Evolutionary conservation across 2,113 vertebrate genomes (phyloP).

Genomic region (Bagarius yarrelli): DNA sequence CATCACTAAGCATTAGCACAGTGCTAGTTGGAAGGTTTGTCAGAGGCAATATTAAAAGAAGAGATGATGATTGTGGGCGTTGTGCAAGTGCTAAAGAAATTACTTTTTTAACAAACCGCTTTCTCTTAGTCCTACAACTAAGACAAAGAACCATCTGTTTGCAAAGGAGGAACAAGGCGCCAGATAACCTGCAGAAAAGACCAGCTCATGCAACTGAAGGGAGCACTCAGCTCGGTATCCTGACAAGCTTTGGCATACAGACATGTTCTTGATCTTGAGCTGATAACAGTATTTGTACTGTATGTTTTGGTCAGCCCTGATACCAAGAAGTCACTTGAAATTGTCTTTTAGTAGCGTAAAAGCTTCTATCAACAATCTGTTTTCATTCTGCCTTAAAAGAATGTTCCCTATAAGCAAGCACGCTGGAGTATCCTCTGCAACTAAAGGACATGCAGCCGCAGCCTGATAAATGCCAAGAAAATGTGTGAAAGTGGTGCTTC

Average conservation of each 20-base stretch:
- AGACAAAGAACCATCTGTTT: constrained; percentile 69
- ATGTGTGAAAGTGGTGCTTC: constrained; percentile 69
- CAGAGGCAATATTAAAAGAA: constrained; percentile 48
- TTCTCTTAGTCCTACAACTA: constrained; percentile 52
- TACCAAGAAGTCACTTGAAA: not conserved
- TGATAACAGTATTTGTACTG: not conserved
- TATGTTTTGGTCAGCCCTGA: not conserved
- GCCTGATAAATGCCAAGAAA: constrained; percentile 67
- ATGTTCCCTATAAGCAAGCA: constrained; percentile 69
- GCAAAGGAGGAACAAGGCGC: constrained; percentile 56
- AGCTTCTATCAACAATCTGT: not conserved
- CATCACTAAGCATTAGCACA: constrained; percentile 75
- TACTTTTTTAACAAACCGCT: constrained; percentile 58
- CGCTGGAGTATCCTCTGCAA: constrained; percentile 65
- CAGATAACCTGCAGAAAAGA: constrained; percentile 61
- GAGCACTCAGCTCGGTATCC: constrained; percentile 46
- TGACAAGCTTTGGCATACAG: constrained; percentile 41
- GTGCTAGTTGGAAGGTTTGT: constrained; percentile 65
- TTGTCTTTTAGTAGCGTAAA: not conserved
- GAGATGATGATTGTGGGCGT: constrained; percentile 51
- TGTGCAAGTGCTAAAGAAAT: constrained; percentile 65
- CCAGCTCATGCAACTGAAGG: constrained; percentile 40
- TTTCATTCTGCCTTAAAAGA: constrained; percentile 14
- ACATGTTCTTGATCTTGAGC: constrained; percentile 32
- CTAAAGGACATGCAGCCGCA: constrained; percentile 66